A percentile compares a stretch with the other conserved stretches of the same genome.
Conservation (phyloP, 2,113 vertebrate genomes). For the Colinus virginianus region DNA sequence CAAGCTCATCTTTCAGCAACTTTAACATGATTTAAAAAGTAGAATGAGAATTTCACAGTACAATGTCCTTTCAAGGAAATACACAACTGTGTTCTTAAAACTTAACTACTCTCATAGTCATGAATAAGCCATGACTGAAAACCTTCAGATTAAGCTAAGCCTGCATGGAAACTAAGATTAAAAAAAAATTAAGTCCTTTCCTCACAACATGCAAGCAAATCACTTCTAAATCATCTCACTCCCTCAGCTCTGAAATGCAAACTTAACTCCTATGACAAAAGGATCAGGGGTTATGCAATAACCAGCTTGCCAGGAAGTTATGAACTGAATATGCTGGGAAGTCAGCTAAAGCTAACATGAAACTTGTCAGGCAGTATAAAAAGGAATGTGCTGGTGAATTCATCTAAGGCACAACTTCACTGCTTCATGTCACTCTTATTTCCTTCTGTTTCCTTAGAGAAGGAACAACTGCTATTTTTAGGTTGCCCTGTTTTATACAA, state of each 20-base stretch:
- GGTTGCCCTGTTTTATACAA: not conserved
- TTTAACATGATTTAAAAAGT: not conserved
- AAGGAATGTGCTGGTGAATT: not conserved
- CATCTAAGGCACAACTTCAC: not conserved
- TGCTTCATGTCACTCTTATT: not conserved
- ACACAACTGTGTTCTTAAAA: not conserved
- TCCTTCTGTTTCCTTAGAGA: not conserved
- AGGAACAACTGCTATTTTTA: not conserved
- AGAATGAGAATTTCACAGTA: not conserved
- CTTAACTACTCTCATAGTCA: not conserved
- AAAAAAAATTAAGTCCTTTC: not conserved
- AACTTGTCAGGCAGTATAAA: not conserved
- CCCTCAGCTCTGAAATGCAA: not conserved
- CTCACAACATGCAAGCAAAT: not conserved
- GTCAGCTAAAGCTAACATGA: not conserved
- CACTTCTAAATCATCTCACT: not conserved
- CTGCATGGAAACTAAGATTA: not conserved
- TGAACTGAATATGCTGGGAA: not conserved
- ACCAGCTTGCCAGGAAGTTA: not conserved
- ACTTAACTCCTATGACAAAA: conserved; percentile 38
- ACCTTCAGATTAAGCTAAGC: not conserved
- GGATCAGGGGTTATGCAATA: not conserved
- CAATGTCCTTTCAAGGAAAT: not conserved
- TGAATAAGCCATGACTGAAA: not conserved
- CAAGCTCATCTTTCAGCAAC: not conserved